Evolutionary conservation across 2,888 invertebrate genomes (phyloP), one percentile per base, ranked within the genome.

Genomic region (Papilio demoleus): DNA sequence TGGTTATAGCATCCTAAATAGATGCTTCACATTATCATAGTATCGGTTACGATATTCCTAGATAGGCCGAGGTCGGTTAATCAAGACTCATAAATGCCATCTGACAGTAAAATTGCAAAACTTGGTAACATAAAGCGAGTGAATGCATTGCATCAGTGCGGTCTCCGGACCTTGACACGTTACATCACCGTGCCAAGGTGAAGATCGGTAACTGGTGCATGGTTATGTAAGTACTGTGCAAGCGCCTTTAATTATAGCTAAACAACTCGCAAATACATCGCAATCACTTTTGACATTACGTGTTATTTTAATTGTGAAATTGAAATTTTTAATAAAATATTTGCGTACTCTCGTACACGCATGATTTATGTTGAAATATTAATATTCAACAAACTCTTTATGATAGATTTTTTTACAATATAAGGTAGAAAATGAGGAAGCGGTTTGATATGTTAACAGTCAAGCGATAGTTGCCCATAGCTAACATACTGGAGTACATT

Each of bases 151-250:
- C 69, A 65, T 65, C 69, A 69, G 61, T 17, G 24, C 72, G 70
- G 61, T 69, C 65, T 69, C 70, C 63, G 66, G 72, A 79, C 81
- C 81, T 82, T 82, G 81, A 82, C 81, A 80, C 70, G 72, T 78
- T 79, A 79, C 79, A 74, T 78, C 76, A 77, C 73, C 59, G 42
- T 60, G 70, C 74, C 80, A 82, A 82, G 81, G 81, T 82, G 80
- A 82, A 82, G 81, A 81, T 75, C 79, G 78, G 71, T 75, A 74
- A 77, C 73, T 74, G 65, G 73, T 73, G 71, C 71, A 67, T 61
- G 66, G 56, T 75, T 74, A 74, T 73, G 74, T 72, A 73, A 74
- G 17, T 70, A 71, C 70, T 60, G 74, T 73, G 53, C 50, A 27
- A 50, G 50, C 50, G 50, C 24, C 50, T 50, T 50, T 69, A 70